phyloP scores from a whole-genome alignment of 2,888 invertebrate species.

The Papilio elwesi region DNA sequence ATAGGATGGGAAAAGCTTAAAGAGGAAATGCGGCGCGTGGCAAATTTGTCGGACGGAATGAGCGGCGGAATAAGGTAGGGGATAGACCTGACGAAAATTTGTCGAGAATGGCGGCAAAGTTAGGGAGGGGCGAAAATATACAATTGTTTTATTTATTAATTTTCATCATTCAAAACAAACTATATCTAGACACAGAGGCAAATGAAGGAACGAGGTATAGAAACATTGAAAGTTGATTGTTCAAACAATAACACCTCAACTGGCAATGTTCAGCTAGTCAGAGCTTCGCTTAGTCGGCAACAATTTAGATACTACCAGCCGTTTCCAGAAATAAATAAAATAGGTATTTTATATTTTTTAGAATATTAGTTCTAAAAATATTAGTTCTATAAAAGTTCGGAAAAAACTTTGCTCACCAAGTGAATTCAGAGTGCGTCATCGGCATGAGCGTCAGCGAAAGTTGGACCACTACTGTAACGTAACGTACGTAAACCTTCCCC shows the following conservation, averaged over 20 bases:
- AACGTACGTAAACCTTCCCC: too few relatives aligned
- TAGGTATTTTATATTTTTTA: not conserved
- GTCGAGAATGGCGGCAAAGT: not conserved
- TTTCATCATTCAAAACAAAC: too few relatives aligned
- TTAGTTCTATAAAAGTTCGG: too few relatives aligned
- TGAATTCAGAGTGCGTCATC: too few relatives aligned
- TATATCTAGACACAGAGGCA: not conserved
- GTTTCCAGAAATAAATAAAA: not conserved
- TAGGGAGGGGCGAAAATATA: not conserved
- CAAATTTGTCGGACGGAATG: slow-evolving; percentile 12
- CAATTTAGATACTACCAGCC: too few relatives aligned
- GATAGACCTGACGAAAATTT: slow-evolving; percentile 10
- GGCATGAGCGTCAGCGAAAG: too few relatives aligned
- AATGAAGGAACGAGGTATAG: not conserved
- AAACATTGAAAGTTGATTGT: not conserved
- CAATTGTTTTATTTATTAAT: not conserved
- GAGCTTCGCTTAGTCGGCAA: too few relatives aligned
- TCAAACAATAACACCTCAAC: not conserved
- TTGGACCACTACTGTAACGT: too few relatives aligned
- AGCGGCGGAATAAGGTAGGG: slow-evolving; percentile 13
- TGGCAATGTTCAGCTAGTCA: not conserved
- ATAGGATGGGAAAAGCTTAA: slow-evolving; percentile 18
- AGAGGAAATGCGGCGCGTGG: slow-evolving; percentile 16
- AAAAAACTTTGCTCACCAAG: too few relatives aligned
- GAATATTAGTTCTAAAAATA: not conserved